These are phyloP conservation scores for Clepsis dumicolana DNA, from an alignment of 2,888 invertebrate species.

Conservation along the genomic window DNA sequence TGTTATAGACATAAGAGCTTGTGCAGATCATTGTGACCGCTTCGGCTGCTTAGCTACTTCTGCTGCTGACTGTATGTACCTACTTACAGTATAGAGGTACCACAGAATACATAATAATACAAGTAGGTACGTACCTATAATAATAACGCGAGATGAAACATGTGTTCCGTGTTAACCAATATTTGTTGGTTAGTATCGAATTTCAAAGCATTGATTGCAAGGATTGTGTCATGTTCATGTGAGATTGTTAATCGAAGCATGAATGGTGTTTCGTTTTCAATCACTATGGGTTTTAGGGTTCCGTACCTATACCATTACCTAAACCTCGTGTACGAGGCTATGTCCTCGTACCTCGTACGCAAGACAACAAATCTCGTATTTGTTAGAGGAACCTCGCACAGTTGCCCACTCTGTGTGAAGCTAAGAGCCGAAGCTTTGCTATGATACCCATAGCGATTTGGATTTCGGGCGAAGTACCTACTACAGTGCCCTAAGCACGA, in stretches of 20 bases:
- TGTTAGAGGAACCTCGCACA: background rate
- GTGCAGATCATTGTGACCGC: too few relatives aligned
- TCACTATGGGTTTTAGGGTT: background rate
- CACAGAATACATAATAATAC: too few relatives aligned
- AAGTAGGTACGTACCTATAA: background rate
- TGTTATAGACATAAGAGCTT: too few relatives aligned
- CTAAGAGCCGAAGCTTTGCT: too few relatives aligned
- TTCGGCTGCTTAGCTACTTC: too few relatives aligned
- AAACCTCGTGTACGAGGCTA: background rate
- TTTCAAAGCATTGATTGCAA: slow-evolving; percentile 11
- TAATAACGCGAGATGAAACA: slow-evolving; percentile 6
- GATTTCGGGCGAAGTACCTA: too few relatives aligned
- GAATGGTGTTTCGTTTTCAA: background rate
- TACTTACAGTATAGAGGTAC: too few relatives aligned
- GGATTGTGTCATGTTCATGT: background rate
- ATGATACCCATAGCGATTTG: too few relatives aligned
- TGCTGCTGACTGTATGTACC: too few relatives aligned
- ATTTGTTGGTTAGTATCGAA: slow-evolving; percentile 22
- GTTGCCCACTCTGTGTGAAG: background rate
- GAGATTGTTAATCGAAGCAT: background rate
- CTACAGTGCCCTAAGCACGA: too few relatives aligned
- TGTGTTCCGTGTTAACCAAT: slow-evolving; percentile 22
- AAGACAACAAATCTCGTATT: background rate
- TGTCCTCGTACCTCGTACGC: background rate
- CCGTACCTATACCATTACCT: background rate